These are phyloP conservation scores for Sprattus sprattus DNA, from an alignment of 2,113 vertebrate species.

Conservation along the genomic window DNA sequence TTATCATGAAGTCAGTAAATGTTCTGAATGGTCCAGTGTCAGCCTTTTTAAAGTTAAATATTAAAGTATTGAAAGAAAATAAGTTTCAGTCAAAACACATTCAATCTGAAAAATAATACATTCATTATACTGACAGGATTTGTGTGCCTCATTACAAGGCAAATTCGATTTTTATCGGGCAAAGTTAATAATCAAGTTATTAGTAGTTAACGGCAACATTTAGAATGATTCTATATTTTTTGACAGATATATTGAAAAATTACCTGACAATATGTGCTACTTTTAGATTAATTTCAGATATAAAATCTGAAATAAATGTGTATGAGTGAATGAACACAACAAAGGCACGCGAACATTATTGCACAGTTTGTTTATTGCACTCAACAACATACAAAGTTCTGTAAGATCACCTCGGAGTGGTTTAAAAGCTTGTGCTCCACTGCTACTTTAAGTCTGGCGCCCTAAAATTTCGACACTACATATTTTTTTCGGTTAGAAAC, in stretches of 20 bases:
- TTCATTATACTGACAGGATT: background rate
- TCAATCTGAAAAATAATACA: background rate
- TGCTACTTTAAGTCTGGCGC: conserved; percentile 4
- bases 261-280: too few species aligned
- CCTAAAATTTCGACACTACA: background rate
- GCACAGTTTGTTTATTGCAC: conserved; percentile 74
- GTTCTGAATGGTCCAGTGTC: too few species aligned
- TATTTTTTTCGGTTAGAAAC: background rate
- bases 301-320: too few species aligned
- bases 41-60: too few species aligned
- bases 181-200: too few species aligned
- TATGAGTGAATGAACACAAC: background rate
- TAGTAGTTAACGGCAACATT: too few species aligned
- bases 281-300: too few species aligned
- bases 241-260: too few species aligned
- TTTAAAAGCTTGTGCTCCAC: conserved; percentile 40
- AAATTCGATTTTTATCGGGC: background rate
- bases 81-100: too few species aligned
- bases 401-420: conserved; percentile 52
- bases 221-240: too few species aligned
- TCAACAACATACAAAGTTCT: conserved; percentile 68
- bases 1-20: too few species aligned
- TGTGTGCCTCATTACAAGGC: background rate
- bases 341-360: conserved; percentile 32
- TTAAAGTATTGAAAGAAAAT: too few species aligned